Evolutionary conservation across 2,113 vertebrate species (phyloP).

Genomic region (Mohoua ochrocephala): DNA sequence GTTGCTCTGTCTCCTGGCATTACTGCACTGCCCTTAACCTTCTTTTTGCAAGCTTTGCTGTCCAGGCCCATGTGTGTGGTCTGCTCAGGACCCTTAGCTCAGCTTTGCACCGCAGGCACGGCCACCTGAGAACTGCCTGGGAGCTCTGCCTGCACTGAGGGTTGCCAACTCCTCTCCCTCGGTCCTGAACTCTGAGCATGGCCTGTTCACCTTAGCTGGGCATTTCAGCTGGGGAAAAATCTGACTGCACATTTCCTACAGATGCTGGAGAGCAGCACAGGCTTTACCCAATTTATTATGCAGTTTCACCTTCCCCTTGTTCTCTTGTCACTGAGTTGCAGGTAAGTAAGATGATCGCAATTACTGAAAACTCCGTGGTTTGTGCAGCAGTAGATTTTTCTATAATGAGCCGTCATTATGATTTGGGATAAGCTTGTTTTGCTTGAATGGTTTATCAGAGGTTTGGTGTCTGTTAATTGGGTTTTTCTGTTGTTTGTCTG

Average conservation of each 20-base stretch:
- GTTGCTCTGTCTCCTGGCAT: not conserved
- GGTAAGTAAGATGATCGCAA: not conserved
- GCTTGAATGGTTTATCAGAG: conserved; percentile 43
- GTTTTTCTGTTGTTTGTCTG: not conserved
- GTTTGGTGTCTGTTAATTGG: conserved; percentile 49
- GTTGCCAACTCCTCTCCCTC: not conserved
- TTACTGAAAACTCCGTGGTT: conserved; percentile 4
- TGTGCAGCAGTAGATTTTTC: conserved; percentile 35
- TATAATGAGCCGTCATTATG: conserved; percentile 54
- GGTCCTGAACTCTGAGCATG: not conserved
- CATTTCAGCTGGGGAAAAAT: not conserved
- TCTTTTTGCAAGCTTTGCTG: not conserved
- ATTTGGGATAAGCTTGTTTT: conserved; percentile 56
- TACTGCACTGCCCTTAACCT: not conserved
- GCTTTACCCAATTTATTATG: not conserved
- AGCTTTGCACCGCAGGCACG: not conserved
- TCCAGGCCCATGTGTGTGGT: accelerated
- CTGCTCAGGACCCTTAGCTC: not conserved
- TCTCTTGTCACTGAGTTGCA: not conserved
- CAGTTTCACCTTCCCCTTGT: not conserved
- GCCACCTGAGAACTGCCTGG: not conserved
- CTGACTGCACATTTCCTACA: not conserved
- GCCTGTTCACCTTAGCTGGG: not conserved
- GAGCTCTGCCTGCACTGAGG: not conserved
- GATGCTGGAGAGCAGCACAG: not conserved